Base-by-base conservation (phyloP, 2,888 invertebrate species). In the Trachelus stipa region DNA sequence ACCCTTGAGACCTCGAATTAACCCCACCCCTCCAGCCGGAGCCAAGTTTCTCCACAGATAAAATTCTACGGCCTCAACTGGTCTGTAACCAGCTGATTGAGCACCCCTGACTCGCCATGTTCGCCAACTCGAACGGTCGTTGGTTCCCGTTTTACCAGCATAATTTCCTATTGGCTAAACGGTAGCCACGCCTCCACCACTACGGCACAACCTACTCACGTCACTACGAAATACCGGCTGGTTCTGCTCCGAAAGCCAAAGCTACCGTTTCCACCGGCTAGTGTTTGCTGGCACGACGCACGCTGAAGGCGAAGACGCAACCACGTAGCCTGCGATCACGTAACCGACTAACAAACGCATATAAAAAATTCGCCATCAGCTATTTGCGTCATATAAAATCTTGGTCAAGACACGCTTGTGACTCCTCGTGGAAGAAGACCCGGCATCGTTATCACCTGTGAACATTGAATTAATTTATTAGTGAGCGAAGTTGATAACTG, bases 41-140 rank as follows among this genome's bases (percentile, higher is more conserved):
- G 11, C 15, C 40, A 12, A 74, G 68, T 9, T 56, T 56, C 9
- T 56, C 56, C 56, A 56, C 56, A 56, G 23, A 56, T 56, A 56
- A 56, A 56, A 56, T 56, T 23, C 23, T 56, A 56, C 56, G 15
- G 56, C 23, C 23, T 56, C 56, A 56, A 56, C 56, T 56, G 56
- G 56, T 15, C 56, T 56, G 23, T 37, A 30, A 74, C 69, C 34
- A 73, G 69, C 31, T 12, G 78, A 79, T 87, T 90, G 90, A 90
- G 90, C 83, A 88, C 88, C 90, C 79, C 90, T 90, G 90, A 69
- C 88, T 90, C 90, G 90, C 90, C 90, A 90, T 90, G 88, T 90
- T 90, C 87, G 82, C 81, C 82, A 80, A 80, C 83, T 76, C 78
- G 73, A 11, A 31, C 30, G 35, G 35, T 31, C 78, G 90, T 90